A percentile compares a stretch with the other conserved stretches of the same genome.
Evolutionary conservation across 2,797 vertebrate genomes (phyloP).

Genomic region (Petrocephalus sullivani): DNA sequence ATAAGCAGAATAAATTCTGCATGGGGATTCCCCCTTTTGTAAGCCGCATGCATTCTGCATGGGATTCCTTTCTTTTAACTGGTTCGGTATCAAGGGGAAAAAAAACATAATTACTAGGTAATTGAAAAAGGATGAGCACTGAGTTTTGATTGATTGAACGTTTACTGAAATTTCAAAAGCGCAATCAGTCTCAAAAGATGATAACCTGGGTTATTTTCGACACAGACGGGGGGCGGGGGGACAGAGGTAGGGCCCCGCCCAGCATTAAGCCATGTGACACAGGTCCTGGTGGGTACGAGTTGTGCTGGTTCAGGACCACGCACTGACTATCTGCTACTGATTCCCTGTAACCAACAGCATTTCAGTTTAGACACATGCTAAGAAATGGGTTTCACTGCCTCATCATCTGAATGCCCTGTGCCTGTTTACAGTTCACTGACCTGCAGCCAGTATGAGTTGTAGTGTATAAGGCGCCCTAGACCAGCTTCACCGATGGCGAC

Average conservation of each 20-base stretch:
- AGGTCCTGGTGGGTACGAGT: background rate
- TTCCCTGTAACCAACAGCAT: background rate
- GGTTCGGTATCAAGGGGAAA: background rate
- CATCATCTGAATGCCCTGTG: background rate
- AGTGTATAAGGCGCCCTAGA: background rate
- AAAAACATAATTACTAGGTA: background rate
- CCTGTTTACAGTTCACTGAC: background rate
- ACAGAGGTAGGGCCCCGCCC: background rate
- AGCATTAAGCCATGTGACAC: background rate
- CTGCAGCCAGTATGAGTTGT: background rate
- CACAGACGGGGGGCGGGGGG: background rate
- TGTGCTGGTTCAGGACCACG: background rate
- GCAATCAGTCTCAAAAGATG: slow-evolving; percentile 37
- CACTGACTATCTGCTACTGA: background rate
- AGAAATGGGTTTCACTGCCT: background rate
- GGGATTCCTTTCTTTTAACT: background rate
- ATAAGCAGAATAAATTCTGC: background rate
- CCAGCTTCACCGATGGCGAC: background rate
- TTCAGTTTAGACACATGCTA: background rate
- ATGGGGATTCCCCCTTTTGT: background rate
- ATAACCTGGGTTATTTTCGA: background rate
- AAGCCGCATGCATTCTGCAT: background rate
- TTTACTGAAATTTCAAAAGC: slow-evolving; percentile 32
- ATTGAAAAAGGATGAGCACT: background rate
- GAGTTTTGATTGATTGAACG: background rate